Base-by-base conservation (phyloP, 1,140 invertebrate genomes). In the Cataglyphis hispanica region DNA sequence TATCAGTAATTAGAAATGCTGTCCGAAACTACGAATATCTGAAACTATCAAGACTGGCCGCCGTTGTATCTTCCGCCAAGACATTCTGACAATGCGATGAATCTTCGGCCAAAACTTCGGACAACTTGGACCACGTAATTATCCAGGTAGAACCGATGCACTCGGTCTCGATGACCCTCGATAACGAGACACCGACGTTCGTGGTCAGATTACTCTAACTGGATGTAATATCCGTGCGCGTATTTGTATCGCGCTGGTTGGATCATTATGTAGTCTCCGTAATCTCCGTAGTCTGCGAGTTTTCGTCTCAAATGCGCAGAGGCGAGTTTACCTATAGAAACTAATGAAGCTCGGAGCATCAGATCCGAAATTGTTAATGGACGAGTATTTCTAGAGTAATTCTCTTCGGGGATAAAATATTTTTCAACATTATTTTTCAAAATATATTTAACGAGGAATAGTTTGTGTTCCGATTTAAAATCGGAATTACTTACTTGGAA, bases 141-240 rank as follows among this genome's bases (percentile, higher is more conserved):
- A 83, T 83, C 78, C 67, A 60, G 27, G 25, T 27, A 60, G 53
- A 83, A 83, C 37, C 67, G 78, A 83, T 83, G 43, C 27, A 72
- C 67, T 83, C 67, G 25, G 78, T 61, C 78, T 63, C 78, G 78
- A 83, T 83, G 78, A 74, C 78, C 78, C 78, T 74, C 78, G 78
- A 83, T 83, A 83, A 83, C 67, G 67, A 83, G 67, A 83, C 78
- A 83, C 53, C 34, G 78, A 60, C 53, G 66, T 72, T 60, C 78
- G 66, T 40, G 78, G 67, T 83, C 67, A 74, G 78, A 83, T 83
- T 83, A 60, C 78, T 74, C 78, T 60, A 83, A 83, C 78, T 74
- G 53, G 27, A 72, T 60, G 67, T 83, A 83, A 83, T 83, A 74
- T 61, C 78, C n/a, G 19, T 19, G 75, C 27, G 19, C 27, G 43